These are phyloP conservation scores for Isaurus tuberculatus DNA, from an alignment of 92 coral and sea anemone species.

Conservation along the genomic window DNA sequence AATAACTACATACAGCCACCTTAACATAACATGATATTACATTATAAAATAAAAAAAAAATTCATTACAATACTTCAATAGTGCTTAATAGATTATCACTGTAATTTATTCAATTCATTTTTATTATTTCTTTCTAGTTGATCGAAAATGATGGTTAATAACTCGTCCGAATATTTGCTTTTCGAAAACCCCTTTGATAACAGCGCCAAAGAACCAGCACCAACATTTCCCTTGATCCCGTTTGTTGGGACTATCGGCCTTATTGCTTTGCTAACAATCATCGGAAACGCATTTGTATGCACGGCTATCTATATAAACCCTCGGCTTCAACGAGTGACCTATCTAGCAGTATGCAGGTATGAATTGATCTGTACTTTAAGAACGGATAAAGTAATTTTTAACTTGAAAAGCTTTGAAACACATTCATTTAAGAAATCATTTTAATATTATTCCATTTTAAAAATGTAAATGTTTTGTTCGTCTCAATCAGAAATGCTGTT, in stretches of 20 bases:
- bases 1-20: no score
- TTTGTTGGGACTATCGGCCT: constrained; percentile 60
- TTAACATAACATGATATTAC: no score
- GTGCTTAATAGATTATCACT: no score
- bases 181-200: neutral
- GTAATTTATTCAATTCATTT: no score
- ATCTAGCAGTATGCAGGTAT: constrained; percentile 67
- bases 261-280: constrained; percentile 72
- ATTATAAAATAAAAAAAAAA: no score
- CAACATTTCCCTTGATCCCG: constrained; percentile 58
- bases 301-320: constrained; percentile 79
- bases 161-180: neutral
- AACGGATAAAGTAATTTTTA: neutral
- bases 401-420: neutral
- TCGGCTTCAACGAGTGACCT: constrained; percentile 84
- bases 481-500: no score
- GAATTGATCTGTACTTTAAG: neutral
- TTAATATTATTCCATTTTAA: no score
- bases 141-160: constrained; percentile 10
- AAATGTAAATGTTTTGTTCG: no score
- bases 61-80: no score
- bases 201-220: neutral
- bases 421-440: no score
- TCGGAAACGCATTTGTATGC: constrained; percentile 87
- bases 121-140: no score